Evolutionary conservation across 2,113 vertebrate species (phyloP).

Genomic region (Cariama cristata): DNA sequence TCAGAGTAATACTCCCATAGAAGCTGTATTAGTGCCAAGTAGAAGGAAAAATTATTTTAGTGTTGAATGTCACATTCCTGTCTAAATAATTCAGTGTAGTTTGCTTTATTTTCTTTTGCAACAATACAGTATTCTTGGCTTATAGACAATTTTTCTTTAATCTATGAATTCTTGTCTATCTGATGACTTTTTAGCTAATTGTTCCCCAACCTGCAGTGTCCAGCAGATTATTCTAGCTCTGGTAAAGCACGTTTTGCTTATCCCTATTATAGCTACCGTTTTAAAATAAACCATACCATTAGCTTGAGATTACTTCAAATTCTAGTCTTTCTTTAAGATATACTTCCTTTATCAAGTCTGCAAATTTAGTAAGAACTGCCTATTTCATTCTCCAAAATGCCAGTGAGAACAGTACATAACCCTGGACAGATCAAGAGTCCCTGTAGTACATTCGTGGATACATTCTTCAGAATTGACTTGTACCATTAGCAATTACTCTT

Average conservation of each 20-base stretch:
- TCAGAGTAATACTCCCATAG: neutral
- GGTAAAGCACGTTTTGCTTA: neutral
- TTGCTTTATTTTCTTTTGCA: neutral
- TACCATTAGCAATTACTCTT: neutral
- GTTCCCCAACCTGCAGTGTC: neutral
- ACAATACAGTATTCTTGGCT: neutral
- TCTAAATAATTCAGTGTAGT: neutral
- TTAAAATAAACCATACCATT: neutral
- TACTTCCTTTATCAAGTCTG: neutral
- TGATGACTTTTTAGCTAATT: neutral
- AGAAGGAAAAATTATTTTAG: neutral
- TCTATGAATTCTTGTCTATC: neutral
- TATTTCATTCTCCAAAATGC: neutral
- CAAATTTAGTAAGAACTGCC: neutral
- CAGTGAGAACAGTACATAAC: neutral
- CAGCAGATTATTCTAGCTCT: neutral
- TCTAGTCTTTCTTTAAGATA: neutral
- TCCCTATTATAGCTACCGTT: neutral
- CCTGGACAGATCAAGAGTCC: neutral
- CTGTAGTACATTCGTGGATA: neutral
- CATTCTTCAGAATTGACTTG: neutral
- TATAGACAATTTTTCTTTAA: neutral
- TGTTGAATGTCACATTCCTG: neutral
- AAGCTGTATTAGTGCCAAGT: neutral
- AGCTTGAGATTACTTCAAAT: neutral